Evolutionary conservation across 2,888 invertebrate genomes (phyloP), one percentile per base, ranked within the genome.

Genomic region (Baccha elongata): DNA sequence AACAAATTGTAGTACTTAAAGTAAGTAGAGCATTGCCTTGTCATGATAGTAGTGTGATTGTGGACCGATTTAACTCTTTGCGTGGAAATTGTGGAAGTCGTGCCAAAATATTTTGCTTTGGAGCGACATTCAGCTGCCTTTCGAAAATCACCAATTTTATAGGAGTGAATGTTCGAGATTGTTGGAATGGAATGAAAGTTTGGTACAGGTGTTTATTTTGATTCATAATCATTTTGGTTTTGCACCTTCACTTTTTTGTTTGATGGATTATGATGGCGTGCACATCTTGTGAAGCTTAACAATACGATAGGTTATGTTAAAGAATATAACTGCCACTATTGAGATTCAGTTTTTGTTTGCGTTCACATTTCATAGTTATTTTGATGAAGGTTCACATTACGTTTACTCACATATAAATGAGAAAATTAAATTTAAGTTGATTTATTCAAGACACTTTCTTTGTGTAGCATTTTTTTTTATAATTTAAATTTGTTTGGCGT

Each of bases 201-300:
- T 13, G 23, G 26, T 29, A 42, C 79, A 79, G 79, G 68, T 74
- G 79, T 53, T 72, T 67, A 37, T 60, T 60, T 60, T 44, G 58
- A 67, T 52, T 53, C 50, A 58, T 50, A 71, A 55, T 71, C 55
- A 32, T 64, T 55, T 71, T 58, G 3, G 17, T 26, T 29, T 78
- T 65, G n/a, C 52, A 73, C 78, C 78, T 79, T 79, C 73, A 79
- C 78, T 79, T 53, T 68, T 44, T 37, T 4, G n/a, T 29, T 53
- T 37, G 55, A 72, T 55, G 65, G 37, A 73, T 52, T 60, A 29
- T 67, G 19, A 29, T 26, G 40, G 21, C 50, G 72, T 64, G 58
- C 23, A 23, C 50, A 71, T 55, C 64, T 55, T 40, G 11, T 15
- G 7, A 23, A 21, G 1, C 37, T 13, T 37, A 35, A 52, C 32